Evolutionary conservation across 2,888 invertebrate genomes (phyloP), one percentile per base, ranked within the genome.

Genomic region (Synergus japonicus): DNA sequence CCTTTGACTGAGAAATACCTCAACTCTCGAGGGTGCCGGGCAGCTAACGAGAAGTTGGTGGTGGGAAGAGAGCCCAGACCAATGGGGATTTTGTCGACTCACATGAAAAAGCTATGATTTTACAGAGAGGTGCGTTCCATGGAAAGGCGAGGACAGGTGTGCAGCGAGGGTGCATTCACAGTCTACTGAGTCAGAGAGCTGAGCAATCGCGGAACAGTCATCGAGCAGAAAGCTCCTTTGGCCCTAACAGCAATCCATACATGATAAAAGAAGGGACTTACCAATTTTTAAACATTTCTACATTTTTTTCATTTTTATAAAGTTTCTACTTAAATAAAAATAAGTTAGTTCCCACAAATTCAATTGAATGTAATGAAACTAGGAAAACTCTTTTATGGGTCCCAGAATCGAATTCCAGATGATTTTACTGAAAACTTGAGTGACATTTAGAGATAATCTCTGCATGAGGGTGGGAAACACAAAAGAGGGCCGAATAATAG

Each of bases 81-180:
- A 12, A 73, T 37, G 49, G 73, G 54, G 49, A 77, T 44, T 77
- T 76, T 79, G 49, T 82, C 81, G 81, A 83, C 79, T 76, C 77
- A 78, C 69, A 80, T 79, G 78, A 81, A 81, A 82, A 83, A 79
- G 78, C 76, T 79, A 78, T 81, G 82, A 83, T 83, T 82, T 83
- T 78, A 82, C 82, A 82, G 85, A 80, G 83, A 83, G 81, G 78
- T 83, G 81, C 83, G 83, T 82, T 83, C 79, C 69, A 77, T 81
- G 82, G 85, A 83, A 83, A 85, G 77, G 82, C 79, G 84, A 87
- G 85, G 88, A 86, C 88, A 87, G 87, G 87, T 88, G 87, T 85
- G 85, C 84, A 84, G 84, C 83, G 86, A 85, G 87, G 87, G 85
- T 85, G 84, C 81, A 80, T 86, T 87, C 87, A 86, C 85, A 85